Evolutionary conservation across 2,113 vertebrate species (phyloP).

Genomic region (Rafetus swinhoei): DNA sequence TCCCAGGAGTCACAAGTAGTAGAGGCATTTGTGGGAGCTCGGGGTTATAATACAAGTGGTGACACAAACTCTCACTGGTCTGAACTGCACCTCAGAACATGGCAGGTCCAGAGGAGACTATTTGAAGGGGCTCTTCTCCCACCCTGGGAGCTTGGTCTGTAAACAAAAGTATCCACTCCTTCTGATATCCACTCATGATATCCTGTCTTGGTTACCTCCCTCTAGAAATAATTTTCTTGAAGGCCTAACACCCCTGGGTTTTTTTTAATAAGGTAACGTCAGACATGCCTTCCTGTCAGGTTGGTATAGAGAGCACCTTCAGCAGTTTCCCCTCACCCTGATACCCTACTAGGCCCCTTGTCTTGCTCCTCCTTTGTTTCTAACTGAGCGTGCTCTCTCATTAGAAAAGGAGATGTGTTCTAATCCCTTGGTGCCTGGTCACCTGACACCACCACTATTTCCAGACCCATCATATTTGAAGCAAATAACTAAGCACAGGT

Average conservation of each 20-base stretch:
- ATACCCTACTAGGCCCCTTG: neutral
- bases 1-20: neutral
- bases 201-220: neutral
- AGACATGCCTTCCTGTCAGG: neutral
- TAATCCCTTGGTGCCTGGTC: neutral
- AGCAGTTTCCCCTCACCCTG: neutral
- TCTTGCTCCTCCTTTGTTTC: neutral
- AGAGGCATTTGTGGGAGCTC: neutral
- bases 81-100: neutral
- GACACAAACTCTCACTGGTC: neutral
- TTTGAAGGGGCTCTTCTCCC: neutral
- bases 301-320: neutral
- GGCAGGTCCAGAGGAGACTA: neutral
- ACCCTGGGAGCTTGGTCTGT: accelerated
- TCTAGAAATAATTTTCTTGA: accelerated
- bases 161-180: neutral
- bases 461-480: neutral
- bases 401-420: neutral
- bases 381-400: neutral
- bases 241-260: neutral
- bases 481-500: neutral
- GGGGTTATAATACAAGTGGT: neutral
- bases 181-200: neutral
- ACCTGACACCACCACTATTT: neutral
- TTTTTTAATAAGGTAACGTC: neutral